Base-by-base conservation (phyloP, 2,888 invertebrate species). In the Hoplodrina blanda region DNA sequence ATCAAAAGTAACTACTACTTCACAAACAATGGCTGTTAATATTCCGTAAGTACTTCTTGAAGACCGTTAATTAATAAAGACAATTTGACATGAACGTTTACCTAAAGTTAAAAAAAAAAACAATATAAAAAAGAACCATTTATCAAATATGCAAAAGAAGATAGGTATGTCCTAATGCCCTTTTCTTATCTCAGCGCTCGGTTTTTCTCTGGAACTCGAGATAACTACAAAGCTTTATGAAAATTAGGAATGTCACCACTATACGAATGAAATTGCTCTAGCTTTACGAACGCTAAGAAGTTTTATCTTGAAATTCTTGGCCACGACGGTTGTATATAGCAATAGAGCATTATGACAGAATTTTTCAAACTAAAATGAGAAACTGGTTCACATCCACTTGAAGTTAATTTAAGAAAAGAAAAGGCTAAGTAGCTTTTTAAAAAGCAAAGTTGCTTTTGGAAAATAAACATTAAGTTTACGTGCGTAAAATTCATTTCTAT, bases 201-300 rank as follows among this genome's bases (percentile, higher is more conserved):
- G 50, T 72, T 68, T 69, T 67, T 69, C 64, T 71, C 52, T 62
- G 52, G 25, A 11, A 37, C 53, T 52, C 4, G 49, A 75, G 75
- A 75, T 75, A 75, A 61, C 53, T 56, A 62, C 70, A 50, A 76
- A 71, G 64, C 50, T 65, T 65, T 76, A 71, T 74, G 60, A 65
- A 70, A 65, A 59, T 72, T 74, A 62, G 62, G 59, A 62, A 74
- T 74, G 50, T 55, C 73, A 17, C 59, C 44, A 73, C 74, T 72
- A 72, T 57, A 56, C 52, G 37, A 17, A 57, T 25, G 15, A 52
- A 73, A 71, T n/a, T 30, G 56, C 8, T 13, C 17, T 33, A 55
- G 55, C 17, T 66, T 74, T 74, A 74, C 66, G 55, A 74, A 11
- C 19, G 55, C 44, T 60, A 33, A 8, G 1, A 50, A 75, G 44